Evolutionary conservation across 1,140 invertebrate genomes (phyloP).

Genomic region (Helicoverpa armigera): DNA sequence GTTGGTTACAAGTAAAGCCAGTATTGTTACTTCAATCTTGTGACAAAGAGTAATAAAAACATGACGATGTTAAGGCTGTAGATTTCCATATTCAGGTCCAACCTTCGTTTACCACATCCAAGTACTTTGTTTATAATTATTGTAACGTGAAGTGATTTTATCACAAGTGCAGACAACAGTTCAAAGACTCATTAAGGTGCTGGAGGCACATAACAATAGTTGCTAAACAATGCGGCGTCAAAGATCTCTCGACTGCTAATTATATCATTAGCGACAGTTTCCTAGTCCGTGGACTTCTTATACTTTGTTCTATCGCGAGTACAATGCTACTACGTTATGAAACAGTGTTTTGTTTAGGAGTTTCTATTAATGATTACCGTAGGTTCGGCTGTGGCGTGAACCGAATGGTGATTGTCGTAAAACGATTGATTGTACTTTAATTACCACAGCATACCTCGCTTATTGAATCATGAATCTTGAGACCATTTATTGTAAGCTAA

Average conservation of each 20-base stretch:
- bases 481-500: no score
- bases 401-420: slow-evolving; percentile 40
- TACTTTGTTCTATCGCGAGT: slow-evolving; percentile 47
- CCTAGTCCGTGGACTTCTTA: slow-evolving; percentile 47
- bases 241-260: slow-evolving; percentile 45
- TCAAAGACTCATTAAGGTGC: slow-evolving; percentile 7
- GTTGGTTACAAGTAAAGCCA: background rate
- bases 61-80: background rate
- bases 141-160: slow-evolving; percentile 17
- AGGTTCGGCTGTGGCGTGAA: slow-evolving; percentile 3
- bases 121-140: slow-evolving; percentile 2
- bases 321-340: slow-evolving; percentile 27
- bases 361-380: slow-evolving; percentile 39
- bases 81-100: slow-evolving; percentile 14
- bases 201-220: slow-evolving; percentile 4
- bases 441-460: background rate
- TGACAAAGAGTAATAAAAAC: background rate
- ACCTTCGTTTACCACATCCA: background rate
- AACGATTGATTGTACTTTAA: slow-evolving; percentile 15
- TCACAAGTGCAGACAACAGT: slow-evolving; percentile 1
- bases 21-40: background rate
- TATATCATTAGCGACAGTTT: slow-evolving; percentile 53
- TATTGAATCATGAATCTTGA: background rate
- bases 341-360: slow-evolving; percentile 44
- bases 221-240: slow-evolving; percentile 31